These are phyloP conservation scores for Parnassius orleans DNA, from an alignment of 2,888 invertebrate species.

Conservation along the genomic window DNA sequence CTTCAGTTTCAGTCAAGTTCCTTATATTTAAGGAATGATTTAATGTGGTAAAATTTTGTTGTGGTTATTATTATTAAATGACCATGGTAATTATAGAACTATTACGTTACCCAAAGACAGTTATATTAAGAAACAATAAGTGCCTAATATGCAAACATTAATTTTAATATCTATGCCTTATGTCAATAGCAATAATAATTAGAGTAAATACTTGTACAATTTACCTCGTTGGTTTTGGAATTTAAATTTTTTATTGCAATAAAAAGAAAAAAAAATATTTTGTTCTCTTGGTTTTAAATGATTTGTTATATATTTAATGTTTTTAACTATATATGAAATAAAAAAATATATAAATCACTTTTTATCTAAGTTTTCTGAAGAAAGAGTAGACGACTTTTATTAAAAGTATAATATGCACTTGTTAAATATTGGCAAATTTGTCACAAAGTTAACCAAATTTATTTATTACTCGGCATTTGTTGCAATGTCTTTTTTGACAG, in stretches of 20 bases:
- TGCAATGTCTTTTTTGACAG: neutral
- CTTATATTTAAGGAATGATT: neutral
- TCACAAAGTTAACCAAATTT: constrained; percentile 6
- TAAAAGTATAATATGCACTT: constrained; percentile 7
- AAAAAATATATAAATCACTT: no score
- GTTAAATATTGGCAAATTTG: constrained; percentile 17
- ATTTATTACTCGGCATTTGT: no score
- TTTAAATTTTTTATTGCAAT: no score
- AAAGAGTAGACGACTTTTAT: no score
- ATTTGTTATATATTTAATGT: no score
- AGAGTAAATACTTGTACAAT: neutral
- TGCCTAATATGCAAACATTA: neutral
- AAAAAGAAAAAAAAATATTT: no score
- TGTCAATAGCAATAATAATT: constrained; percentile 15
- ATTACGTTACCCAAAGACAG: neutral
- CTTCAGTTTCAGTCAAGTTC: neutral
- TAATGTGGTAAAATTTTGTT: constrained; percentile 7
- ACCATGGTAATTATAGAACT: neutral
- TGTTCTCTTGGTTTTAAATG: no score
- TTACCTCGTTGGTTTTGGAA: neutral
- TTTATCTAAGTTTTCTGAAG: no score
- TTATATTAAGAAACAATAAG: constrained; percentile 7
- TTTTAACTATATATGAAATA: no score
- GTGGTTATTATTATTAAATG: constrained; percentile 3
- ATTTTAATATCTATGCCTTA: constrained; percentile 4